These are phyloP conservation scores for Pterophyllum scalare DNA, from an alignment of 2,113 vertebrate genomes.

Conservation along the genomic window DNA sequence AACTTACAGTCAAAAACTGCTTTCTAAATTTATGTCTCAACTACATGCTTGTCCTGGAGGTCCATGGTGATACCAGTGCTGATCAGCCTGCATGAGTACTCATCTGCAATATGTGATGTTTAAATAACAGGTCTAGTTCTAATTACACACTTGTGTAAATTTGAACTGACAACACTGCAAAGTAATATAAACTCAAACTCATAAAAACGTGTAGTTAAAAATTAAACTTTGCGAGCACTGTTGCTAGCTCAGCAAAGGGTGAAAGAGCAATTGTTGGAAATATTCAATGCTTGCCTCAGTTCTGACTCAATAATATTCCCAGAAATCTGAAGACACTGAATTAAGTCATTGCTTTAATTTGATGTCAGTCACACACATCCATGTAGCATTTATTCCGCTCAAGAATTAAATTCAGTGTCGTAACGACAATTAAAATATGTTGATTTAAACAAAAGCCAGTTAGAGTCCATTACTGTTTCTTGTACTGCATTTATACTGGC, in stretches of 20 bases:
- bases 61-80: slow-evolving; percentile 5
- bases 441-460: not conserved
- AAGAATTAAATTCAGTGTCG: slow-evolving; percentile 20
- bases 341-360: slow-evolving; percentile 13
- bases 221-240: slow-evolving; percentile 28
- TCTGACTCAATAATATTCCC: slow-evolving; percentile 25
- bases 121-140: slow-evolving; percentile 51
- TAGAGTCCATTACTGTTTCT: not conserved
- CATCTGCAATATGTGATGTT: slow-evolving; percentile 31
- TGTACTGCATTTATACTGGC: not conserved
- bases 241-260: slow-evolving; percentile 14
- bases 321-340: slow-evolving; percentile 34
- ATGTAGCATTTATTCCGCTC: not conserved
- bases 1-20: not conserved
- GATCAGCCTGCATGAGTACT: slow-evolving; percentile 13
- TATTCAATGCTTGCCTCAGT: not conserved
- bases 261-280: no score
- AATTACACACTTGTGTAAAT: slow-evolving; percentile 41
- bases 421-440: slow-evolving; percentile 28
- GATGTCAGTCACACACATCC: not conserved
- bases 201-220: not conserved
- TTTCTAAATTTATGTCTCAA: not conserved
- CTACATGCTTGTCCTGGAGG: slow-evolving; percentile 12
- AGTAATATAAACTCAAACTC: slow-evolving; percentile 20
- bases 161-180: slow-evolving; percentile 31